A percentile compares a stretch with the other conserved stretches of the same genome.
These are phyloP conservation scores for Zaprionus inermis DNA, from an alignment of 1,140 invertebrate genomes.

Conservation along the genomic window DNA sequence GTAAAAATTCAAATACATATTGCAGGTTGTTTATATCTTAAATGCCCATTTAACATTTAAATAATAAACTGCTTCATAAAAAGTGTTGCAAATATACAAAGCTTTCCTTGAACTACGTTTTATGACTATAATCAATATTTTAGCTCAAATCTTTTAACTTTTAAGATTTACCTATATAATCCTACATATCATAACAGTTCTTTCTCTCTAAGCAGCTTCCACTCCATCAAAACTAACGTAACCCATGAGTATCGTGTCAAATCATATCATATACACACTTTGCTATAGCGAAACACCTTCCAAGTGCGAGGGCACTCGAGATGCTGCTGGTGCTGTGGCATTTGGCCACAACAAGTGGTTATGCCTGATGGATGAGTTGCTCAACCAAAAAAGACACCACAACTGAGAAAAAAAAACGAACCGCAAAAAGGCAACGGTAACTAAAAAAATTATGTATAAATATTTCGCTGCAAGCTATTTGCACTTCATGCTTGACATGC, in stretches of 20 bases:
- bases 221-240: not conserved
- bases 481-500: constrained; percentile 74
- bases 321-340: not conserved
- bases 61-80: too few relatives aligned
- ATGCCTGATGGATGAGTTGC: constrained; percentile 26
- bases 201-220: too few relatives aligned
- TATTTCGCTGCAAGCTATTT: constrained; percentile 70
- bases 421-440: constrained; percentile 25
- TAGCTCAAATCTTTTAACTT: too few relatives aligned
- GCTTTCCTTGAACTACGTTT: too few relatives aligned
- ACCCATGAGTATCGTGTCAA: constrained; percentile 11
- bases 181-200: too few relatives aligned
- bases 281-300: not conserved
- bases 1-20: too few relatives aligned
- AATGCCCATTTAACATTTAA: too few relatives aligned
- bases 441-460: constrained; percentile 53
- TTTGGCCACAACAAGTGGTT: constrained; percentile 26
- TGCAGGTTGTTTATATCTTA: too few relatives aligned
- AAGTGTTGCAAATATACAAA: too few relatives aligned
- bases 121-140: too few relatives aligned
- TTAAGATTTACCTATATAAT: too few relatives aligned
- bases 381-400: constrained; percentile 14
- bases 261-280: constrained; percentile 10
- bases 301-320: not conserved
- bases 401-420: constrained; percentile 10